These are phyloP conservation scores for Coremacera marginata DNA, from an alignment of 2,888 invertebrate genomes.

Conservation along the genomic window DNA sequence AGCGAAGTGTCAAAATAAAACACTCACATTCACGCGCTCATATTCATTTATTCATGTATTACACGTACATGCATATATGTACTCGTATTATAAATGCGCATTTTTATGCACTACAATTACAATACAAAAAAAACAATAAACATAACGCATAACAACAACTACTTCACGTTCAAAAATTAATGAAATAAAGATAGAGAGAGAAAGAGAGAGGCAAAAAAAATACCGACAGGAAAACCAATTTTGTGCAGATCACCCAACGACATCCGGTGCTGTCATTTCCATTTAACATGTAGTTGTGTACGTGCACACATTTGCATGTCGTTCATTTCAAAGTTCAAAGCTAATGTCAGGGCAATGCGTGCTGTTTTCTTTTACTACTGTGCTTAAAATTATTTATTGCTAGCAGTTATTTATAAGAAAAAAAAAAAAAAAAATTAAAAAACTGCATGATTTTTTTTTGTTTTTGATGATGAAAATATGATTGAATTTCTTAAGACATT, in stretches of 20 bases:
- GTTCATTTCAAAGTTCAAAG: too few relatives aligned
- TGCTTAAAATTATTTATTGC: too few relatives aligned
- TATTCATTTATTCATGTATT: too few relatives aligned
- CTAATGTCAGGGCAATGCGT: too few relatives aligned
- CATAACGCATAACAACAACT: not conserved
- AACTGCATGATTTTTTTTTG: not conserved
- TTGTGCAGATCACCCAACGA: slow-evolving; percentile 22
- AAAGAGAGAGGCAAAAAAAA: slow-evolving; percentile 5
- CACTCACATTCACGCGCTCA: not conserved
- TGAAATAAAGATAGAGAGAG: not conserved
- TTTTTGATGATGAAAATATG: not conserved
- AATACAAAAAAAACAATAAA: not conserved
- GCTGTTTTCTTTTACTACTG: not conserved
- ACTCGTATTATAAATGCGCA: not conserved
- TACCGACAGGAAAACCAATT: slow-evolving; percentile 19
- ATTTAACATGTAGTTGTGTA: slow-evolving; percentile 2
- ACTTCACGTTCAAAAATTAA: not conserved
- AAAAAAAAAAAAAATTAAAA: not conserved
- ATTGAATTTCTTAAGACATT: too few relatives aligned
- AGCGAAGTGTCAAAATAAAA: not conserved
- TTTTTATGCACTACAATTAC: not conserved
- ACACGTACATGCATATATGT: not conserved
- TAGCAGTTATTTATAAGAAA: too few relatives aligned
- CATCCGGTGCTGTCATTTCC: slow-evolving; percentile 24
- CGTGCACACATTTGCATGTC: not conserved